Conservation (phyloP, 2,888 invertebrate genomes). For the Orthonychiurus folsomi region DNA sequence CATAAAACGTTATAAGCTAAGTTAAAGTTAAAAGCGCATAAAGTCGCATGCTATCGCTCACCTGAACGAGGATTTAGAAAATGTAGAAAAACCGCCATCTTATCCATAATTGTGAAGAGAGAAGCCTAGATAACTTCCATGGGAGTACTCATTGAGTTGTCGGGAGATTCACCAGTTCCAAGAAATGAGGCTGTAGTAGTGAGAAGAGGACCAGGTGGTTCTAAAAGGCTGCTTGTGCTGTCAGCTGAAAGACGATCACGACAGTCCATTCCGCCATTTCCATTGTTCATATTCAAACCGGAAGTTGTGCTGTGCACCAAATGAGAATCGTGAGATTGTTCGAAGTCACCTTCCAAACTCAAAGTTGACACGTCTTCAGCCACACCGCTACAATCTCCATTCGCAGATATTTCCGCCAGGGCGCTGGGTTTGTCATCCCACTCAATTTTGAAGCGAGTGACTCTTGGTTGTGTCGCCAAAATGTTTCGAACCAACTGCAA, state of each 20-base stretch:
- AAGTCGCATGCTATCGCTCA: too few species aligned
- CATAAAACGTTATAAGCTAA: too few species aligned
- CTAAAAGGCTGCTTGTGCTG: neutral
- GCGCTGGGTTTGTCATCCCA: conserved; percentile 63
- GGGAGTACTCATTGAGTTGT: neutral
- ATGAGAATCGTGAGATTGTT: neutral
- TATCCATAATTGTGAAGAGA: neutral
- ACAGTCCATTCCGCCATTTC: neutral
- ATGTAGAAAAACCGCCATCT: neutral
- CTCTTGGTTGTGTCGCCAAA: conserved; percentile 80
- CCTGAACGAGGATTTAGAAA: neutral
- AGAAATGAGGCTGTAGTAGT: neutral
- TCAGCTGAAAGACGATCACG: neutral
- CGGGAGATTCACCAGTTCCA: neutral
- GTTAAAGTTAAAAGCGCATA: too few species aligned
- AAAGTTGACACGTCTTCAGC: neutral
- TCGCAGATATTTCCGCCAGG: neutral
- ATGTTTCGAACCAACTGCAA: conserved; percentile 62
- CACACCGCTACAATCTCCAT: neutral
- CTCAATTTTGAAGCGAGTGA: conserved; percentile 93
- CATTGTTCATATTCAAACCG: neutral
- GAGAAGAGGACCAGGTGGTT: neutral
- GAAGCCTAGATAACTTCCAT: neutral
- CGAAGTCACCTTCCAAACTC: neutral
- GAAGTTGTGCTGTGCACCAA: neutral